Evolutionary conservation across 1,140 invertebrate genomes (phyloP).

Genomic region (Limonius californicus): DNA sequence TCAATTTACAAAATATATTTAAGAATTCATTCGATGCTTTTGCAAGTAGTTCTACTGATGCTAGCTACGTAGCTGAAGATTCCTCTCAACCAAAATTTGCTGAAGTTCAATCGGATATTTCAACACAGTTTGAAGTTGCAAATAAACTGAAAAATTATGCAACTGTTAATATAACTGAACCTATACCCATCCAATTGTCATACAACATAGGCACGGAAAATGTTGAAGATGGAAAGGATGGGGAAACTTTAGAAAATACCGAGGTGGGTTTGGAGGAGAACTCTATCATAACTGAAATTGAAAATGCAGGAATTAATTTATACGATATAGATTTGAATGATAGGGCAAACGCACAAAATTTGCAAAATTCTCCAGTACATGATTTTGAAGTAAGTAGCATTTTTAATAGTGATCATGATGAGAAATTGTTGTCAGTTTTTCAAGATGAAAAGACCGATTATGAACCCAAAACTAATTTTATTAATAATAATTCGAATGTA

Average conservation of each 20-base stretch:
- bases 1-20: constrained; percentile 7
- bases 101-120: constrained; percentile 37
- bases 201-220: constrained; percentile 45
- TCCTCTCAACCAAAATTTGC: constrained; percentile 16
- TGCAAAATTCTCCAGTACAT: constrained; percentile 1
- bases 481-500: constrained; percentile 29
- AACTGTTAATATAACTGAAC: constrained; percentile 43
- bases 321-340: constrained; percentile 31
- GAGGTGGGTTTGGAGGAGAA: constrained; percentile 40
- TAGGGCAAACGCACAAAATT: constrained; percentile 8
- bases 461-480: constrained; percentile 18
- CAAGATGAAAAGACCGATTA: constrained; percentile 16
- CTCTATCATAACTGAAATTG: constrained; percentile 43
- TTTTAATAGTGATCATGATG: constrained; percentile 21
- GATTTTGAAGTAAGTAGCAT: constrained; percentile 27
- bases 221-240: constrained; percentile 39
- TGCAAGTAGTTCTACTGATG: background rate
- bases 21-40: constrained; percentile 13
- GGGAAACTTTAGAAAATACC: constrained; percentile 42
- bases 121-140: constrained; percentile 37
- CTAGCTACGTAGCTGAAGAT: constrained; percentile 15
- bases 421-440: background rate
- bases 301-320: constrained; percentile 41
- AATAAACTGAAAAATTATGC: constrained; percentile 45
- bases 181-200: constrained; percentile 39